phyloP scores from a whole-genome alignment of 1,140 invertebrate genomes.

The Drosophila setifemur region DNA sequence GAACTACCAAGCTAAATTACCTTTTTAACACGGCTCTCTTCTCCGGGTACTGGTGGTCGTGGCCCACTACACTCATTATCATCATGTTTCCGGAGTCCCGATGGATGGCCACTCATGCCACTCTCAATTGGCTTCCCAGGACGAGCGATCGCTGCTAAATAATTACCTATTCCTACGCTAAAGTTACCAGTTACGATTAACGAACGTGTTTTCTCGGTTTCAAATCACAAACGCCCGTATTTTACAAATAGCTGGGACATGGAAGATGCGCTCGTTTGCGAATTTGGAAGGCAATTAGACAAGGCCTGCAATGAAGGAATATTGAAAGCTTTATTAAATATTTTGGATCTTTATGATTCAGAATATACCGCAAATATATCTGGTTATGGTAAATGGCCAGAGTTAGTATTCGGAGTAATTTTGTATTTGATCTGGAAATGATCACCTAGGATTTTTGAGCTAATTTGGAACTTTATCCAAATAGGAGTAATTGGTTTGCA shows the following conservation, averaged over 20 bases:
- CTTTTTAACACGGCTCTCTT: slow-evolving; percentile 82
- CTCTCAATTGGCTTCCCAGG: slow-evolving; percentile 52
- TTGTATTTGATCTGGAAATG: too few relatives aligned
- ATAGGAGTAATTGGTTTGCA: too few relatives aligned
- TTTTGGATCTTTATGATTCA: too few relatives aligned
- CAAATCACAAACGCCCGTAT: slow-evolving; percentile 79
- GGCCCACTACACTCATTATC: slow-evolving; percentile 83
- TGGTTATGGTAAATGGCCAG: too few relatives aligned
- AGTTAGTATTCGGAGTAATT: too few relatives aligned
- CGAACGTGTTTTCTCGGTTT: slow-evolving; percentile 50
- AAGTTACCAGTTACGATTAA: slow-evolving; percentile 48
- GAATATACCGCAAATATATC: too few relatives aligned
- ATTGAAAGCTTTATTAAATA: too few relatives aligned
- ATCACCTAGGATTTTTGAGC: too few relatives aligned
- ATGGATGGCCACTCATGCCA: slow-evolving; percentile 81
- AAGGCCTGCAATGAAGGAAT: slow-evolving; percentile 67
- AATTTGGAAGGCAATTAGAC: slow-evolving; percentile 82
- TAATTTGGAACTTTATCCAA: too few relatives aligned
- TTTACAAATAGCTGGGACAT: slow-evolving; percentile 80
- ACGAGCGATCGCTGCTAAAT: slow-evolving; percentile 41
- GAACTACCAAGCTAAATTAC: slow-evolving; percentile 9
- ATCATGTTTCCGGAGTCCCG: slow-evolving; percentile 80
- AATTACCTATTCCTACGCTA: slow-evolving; percentile 53
- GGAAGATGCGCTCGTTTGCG: slow-evolving; percentile 76
- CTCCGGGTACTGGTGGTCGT: slow-evolving; percentile 82